These are phyloP conservation scores for Thymelicus lineola DNA, from an alignment of 2,888 invertebrate species.

Conservation along the genomic window DNA sequence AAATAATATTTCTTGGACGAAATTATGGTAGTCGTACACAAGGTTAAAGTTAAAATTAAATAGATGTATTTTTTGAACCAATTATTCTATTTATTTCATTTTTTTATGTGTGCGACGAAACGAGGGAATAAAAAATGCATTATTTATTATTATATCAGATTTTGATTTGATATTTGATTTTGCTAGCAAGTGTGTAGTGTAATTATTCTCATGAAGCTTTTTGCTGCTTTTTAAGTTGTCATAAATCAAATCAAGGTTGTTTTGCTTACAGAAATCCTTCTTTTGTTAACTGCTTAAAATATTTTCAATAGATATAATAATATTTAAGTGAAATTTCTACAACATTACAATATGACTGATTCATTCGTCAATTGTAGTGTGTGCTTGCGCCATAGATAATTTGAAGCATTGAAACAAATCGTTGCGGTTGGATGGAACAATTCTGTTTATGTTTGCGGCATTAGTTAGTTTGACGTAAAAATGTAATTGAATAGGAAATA, in stretches of 20 bases:
- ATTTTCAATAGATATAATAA: background rate
- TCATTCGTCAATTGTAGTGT: background rate
- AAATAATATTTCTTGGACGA: too few species aligned
- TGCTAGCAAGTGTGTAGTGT: background rate
- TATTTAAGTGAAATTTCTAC: background rate
- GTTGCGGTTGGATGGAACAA: background rate
- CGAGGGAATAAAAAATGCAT: too few species aligned
- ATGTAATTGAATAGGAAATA: background rate
- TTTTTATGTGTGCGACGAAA: too few species aligned
- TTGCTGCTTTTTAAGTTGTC: background rate
- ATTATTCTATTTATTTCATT: too few species aligned
- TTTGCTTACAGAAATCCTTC: background rate
- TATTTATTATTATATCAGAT: too few species aligned
- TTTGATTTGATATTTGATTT: too few species aligned
- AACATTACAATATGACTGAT: background rate
- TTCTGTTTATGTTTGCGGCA: background rate
- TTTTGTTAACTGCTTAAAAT: background rate
- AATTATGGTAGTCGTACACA: too few species aligned
- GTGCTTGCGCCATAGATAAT: conserved; percentile 2
- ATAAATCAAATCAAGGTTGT: background rate
- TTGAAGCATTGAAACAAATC: background rate
- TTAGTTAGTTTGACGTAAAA: background rate
- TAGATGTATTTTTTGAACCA: too few species aligned
- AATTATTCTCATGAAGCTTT: background rate
- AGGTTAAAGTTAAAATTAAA: too few species aligned